Base-by-base conservation (phyloP, 92 coral and sea anemone genomes). In the Palythoa caribaeorum region DNA sequence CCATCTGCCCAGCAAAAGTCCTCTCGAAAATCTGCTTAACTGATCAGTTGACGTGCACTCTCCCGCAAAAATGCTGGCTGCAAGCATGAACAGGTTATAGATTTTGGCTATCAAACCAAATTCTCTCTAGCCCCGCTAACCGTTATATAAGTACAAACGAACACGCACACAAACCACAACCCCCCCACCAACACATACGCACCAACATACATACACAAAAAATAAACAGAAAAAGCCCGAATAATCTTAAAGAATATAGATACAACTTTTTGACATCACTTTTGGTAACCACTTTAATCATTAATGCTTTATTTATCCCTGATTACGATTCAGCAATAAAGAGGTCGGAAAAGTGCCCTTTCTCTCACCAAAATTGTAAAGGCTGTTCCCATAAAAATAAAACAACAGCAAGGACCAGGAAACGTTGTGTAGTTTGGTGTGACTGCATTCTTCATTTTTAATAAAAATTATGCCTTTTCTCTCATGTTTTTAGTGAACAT, bases 391-490 rank as follows among this genome's bases (percentile, higher is more conserved):
- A 40, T 40, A 40, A 40, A 40, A 40, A 2, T 40, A 40, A 40
- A 40, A 2, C 2, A 40, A 40, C 47, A 69, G n/a, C 47, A 69
- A 19, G 44, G 47, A 36, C 74, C 28, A 69, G 74, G 11, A 69
- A 69, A 69, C 38, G 6, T 14, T 38, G 17, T 28, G 38, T 36
- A 28, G 39, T 36, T 69, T 69, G 44, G 74, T 1, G 39, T 69
- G 38, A 1, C 74, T 36, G 38, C 47, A 69, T 19, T 69, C 74
- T 69, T 69, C 17, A 69, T 19, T 69, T 69, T 69, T 69, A 2
- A 69, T 69, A 20, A 28, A 35, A 69, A 69, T 36, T 69, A 19
- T 69, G 74, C 74, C 74, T 69, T 69, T 69, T 69, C 74, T 39
- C 74, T 69, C 16, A 10, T 6, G 44, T 28, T 69, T 19, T 69